These are phyloP conservation scores for Xestia ashworthii DNA, from an alignment of 2,888 invertebrate species.

Conservation along the genomic window DNA sequence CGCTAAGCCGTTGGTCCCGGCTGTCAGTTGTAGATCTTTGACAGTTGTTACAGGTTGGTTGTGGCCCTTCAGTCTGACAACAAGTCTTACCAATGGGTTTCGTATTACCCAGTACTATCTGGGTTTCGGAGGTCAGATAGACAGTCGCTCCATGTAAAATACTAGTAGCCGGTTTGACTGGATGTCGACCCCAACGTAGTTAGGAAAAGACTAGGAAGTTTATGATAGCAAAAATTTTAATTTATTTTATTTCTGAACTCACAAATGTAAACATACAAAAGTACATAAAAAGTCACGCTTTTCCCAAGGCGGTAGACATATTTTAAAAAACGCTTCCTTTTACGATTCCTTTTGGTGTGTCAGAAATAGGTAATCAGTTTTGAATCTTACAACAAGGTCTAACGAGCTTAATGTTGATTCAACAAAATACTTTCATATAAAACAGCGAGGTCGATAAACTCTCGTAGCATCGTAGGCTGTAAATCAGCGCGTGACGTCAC, in stretches of 20 bases:
- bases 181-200: too few relatives aligned
- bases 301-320: background rate
- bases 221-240: background rate
- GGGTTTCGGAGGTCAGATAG: too few relatives aligned
- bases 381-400: background rate
- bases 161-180: too few relatives aligned
- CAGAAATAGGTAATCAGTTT: background rate
- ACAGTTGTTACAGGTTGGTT: too few relatives aligned
- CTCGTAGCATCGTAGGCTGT: constrained; percentile 71
- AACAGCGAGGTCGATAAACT: constrained; percentile 71
- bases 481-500: constrained; percentile 78
- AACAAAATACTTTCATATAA: constrained; percentile 45
- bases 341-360: background rate
- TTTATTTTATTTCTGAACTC: background rate
- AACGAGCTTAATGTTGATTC: background rate
- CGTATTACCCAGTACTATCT: too few relatives aligned
- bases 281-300: background rate
- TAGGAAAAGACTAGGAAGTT: background rate
- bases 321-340: background rate
- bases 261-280: background rate
- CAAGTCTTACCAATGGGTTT: too few relatives aligned
- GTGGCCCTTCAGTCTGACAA: too few relatives aligned
- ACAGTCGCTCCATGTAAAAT: too few relatives aligned
- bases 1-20: too few relatives aligned
- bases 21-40: too few relatives aligned